Evolutionary conservation across 2,797 vertebrate genomes (phyloP).

Genomic region (Myotis vivesi): DNA sequence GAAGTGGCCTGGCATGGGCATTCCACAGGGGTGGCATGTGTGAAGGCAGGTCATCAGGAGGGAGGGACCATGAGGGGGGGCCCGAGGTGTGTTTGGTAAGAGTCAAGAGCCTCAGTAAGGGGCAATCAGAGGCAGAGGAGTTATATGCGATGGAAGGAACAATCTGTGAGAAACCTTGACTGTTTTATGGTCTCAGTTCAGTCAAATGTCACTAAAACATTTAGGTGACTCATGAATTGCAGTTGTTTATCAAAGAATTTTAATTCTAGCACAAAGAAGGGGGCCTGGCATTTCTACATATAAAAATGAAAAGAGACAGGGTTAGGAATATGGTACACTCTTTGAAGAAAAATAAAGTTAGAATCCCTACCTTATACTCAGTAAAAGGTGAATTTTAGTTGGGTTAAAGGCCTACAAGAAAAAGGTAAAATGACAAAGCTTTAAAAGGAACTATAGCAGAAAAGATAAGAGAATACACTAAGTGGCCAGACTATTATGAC

Average conservation of each 20-base stretch:
- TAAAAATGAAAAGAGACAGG: neutral
- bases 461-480: neutral
- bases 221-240: neutral
- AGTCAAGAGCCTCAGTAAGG: neutral
- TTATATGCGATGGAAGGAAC: neutral
- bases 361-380: neutral
- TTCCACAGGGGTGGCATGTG: neutral
- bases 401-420: neutral
- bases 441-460: neutral
- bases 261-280: neutral
- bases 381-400: slow-evolving; percentile 9
- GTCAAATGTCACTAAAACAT: neutral
- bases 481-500: too few relatives aligned
- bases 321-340: neutral
- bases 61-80: neutral
- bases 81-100: neutral
- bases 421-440: neutral
- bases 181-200: neutral
- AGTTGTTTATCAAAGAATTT: neutral
- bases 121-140: neutral
- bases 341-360: neutral
- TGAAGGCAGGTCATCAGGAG: neutral
- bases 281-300: neutral
- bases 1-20: neutral
- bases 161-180: neutral